Base-by-base conservation (phyloP, 2,888 invertebrate genomes). In the Mamestra brassicae region DNA sequence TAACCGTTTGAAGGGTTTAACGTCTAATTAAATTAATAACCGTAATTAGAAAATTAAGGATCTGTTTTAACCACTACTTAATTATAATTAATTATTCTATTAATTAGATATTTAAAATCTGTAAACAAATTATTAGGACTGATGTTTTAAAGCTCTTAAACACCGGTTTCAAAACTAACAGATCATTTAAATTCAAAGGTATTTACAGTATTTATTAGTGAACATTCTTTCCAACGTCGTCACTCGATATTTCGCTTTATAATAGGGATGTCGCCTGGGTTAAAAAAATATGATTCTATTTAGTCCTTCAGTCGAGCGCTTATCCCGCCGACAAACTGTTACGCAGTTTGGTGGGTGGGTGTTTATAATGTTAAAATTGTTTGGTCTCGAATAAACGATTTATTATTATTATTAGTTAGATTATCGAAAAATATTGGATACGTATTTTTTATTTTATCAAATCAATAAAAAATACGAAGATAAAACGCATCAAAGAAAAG, bases 171-270 rank as follows among this genome's bases (percentile, higher is more conserved):
- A 77, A 76, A 76, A 60, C 64, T 60, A 73, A 64, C 52, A 38
- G 17, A 62, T 13, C 36, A 47, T 63, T 36, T 63, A 38, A n/a
- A 62, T 62, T 52, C 52, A 55, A 55, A 36, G 34, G 38, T 47
- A n/a, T 55, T 36, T 47, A 45, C 47, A 47, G 47, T 47, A 65
- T 26, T 42, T 67, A 47, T 55, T 64, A 6, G 36, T 61, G 26
- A 11, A 15, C 60, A 65, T 42, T 65, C 36, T 65, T 45, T 38
- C 17, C 17, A 34, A 67, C 17, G 38, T 76, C 7, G 55, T 42
- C 45, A 54, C 47, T 78, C 15, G 17, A 4, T 17, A 42, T 78
- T 78, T 78, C 34, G 54, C 78, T 75, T 78, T 61, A 17, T 34
- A 70, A 75, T 61, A 26, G 26, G 26, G 26, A 26, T 26, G 26